Base-by-base conservation (phyloP, 1,140 invertebrate species). In the Orchesella cincta region DNA sequence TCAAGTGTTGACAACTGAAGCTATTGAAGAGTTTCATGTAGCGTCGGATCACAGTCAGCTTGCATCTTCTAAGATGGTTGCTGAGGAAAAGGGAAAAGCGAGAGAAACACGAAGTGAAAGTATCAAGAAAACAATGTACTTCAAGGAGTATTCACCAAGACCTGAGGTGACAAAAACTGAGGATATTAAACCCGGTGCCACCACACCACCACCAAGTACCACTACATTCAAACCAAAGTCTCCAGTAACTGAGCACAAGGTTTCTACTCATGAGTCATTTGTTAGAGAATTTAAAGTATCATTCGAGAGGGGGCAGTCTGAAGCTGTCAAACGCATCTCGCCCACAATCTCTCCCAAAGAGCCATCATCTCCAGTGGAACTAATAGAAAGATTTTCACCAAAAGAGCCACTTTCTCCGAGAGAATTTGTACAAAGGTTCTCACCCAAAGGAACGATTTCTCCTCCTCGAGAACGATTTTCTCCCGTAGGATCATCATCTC, bases 261-360 rank as follows among this genome's bases (percentile, higher is more conserved):
- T 57, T 72, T 36, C 77, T 31, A 67, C 77, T 1, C 31, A 76
- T 23, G 79, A 76, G 64, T 46, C 52, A 20, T 46, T 80, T 26
- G 75, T 80, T 5, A 29, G 75, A 33, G 79, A 80, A 78, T 74
- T 80, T 23, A 78, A 80, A 51, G 72, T 80, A 3, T 70, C 74
- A 23, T 80, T 67, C 46, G 76, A 75, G 18, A 39, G 67, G 52
- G 79, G 76, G 1, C 31, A 29, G 23, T 29, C 34, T 5, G 73
- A 75, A 52, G 20, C 77, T 0, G 35, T 31, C 31, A 64, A 73
- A 35, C 74, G 73, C 20, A 36, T 76, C 16, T 80, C 79, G 14
- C 76, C 79, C 14, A 76, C 57, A 12, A 8, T 46, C 20, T 46
- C 39, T 12, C 39, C 39, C 8, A 67, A 33, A 29, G 62, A 67